Percentiles rank a stretch among this genome's conserved stretches.
phyloP scores from a whole-genome alignment of 2,888 invertebrate species.

The Meta bourneti region DNA sequence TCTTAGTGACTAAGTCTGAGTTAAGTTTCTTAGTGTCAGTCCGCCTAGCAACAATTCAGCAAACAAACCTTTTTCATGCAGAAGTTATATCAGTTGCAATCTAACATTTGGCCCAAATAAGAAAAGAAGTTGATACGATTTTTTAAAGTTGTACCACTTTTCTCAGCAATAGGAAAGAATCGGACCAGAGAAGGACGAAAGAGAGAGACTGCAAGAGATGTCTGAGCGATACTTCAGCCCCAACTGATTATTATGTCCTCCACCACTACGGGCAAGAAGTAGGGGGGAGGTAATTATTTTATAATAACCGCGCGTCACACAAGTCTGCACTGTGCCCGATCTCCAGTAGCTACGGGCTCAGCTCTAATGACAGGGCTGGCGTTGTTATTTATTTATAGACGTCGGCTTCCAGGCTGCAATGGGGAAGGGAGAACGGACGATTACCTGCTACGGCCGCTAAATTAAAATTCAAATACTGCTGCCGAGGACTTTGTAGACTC shows the following conservation, averaged over 20 bases:
- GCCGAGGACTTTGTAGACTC: background rate
- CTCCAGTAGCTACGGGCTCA: slow-evolving; percentile 21
- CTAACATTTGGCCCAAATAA: too few species aligned
- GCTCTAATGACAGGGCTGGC: slow-evolving; percentile 65
- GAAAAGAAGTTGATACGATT: too few species aligned
- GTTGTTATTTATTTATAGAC: slow-evolving; percentile 71
- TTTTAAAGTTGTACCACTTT: too few species aligned
- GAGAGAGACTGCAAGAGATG: background rate
- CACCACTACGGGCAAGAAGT: slow-evolving; percentile 5
- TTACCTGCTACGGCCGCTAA: slow-evolving; percentile 14
- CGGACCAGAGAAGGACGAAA: background rate
- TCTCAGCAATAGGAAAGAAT: too few species aligned
- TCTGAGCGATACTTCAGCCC: background rate
- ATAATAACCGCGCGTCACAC: slow-evolving; percentile 54
- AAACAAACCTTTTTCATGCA: too few species aligned
- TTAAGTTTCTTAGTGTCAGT: too few species aligned
- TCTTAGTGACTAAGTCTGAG: too few species aligned
- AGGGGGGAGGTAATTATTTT: slow-evolving; percentile 63
- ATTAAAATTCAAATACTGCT: slow-evolving; percentile 47
- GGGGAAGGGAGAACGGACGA: background rate
- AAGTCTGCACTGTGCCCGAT: slow-evolving; percentile 17
- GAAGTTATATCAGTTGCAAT: too few species aligned
- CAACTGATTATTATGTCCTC: slow-evolving; percentile 52
- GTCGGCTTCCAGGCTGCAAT: slow-evolving; percentile 56
- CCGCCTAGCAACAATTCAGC: too few species aligned